These are phyloP conservation scores for Lordiphosa andalusiaca DNA, from an alignment of 2,888 invertebrate genomes.

Conservation along the genomic window DNA sequence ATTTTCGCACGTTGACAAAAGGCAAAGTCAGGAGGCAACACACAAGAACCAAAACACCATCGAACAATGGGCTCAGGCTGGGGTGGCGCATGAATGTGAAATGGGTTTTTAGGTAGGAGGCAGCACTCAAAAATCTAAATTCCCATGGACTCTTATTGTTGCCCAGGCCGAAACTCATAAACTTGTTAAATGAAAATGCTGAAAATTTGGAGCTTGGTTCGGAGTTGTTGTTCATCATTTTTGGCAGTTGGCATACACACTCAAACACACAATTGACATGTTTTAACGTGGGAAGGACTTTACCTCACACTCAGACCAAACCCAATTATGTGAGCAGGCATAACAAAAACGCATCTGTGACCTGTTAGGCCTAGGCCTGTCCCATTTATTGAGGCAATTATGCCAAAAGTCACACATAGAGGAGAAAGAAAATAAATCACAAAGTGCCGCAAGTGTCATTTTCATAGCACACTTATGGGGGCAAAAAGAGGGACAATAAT, in stretches of 20 bases:
- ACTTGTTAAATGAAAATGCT: conserved; percentile 59
- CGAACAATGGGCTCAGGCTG: conserved; percentile 17
- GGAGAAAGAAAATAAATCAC: conserved; percentile 11
- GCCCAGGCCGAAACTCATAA: conserved; percentile 48
- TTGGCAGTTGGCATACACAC: conserved; percentile 7
- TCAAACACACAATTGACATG: conserved; percentile 3
- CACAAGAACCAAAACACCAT: conserved; percentile 12
- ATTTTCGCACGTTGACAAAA: conserved; percentile 54
- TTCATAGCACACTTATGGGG: background rate
- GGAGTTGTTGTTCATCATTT: conserved; percentile 10
- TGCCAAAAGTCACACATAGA: conserved; percentile 6
- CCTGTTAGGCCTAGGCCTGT: no score
- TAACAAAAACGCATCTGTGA: no score
- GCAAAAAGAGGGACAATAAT: background rate
- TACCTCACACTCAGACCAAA: background rate
- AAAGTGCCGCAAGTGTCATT: conserved; percentile 1
- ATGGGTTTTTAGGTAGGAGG: conserved; percentile 13
- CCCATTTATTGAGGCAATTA: conserved; percentile 3
- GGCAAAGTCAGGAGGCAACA: conserved; percentile 9
- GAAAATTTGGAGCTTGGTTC: conserved; percentile 40
- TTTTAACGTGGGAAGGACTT: background rate
- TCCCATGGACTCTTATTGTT: conserved; percentile 35
- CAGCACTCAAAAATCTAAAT: conserved; percentile 43
- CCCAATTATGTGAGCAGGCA: conserved; percentile 4
- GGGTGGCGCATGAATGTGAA: conserved; percentile 49